Conservation (phyloP, 2,797 vertebrate species). For the Sebastes hubbsi region DNA sequence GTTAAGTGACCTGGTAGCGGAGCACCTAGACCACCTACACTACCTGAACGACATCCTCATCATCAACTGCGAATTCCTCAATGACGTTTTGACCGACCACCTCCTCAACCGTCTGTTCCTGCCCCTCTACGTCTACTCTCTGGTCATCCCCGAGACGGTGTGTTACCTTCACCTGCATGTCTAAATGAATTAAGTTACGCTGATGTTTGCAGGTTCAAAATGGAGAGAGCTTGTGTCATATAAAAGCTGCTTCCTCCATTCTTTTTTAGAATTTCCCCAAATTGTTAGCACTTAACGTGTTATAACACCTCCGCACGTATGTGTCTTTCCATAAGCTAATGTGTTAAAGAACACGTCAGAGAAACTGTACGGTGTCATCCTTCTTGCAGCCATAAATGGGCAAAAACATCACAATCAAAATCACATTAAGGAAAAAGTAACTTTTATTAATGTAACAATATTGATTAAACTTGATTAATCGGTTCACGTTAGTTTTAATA, state of each 20-base stretch:
- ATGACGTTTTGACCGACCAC: conserved; percentile 96
- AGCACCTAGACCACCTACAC: conserved; percentile 98
- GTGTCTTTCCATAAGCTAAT: not conserved
- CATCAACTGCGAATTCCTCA: conserved; percentile 98
- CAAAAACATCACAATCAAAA: not conserved
- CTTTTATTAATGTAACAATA: too few species aligned
- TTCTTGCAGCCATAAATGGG: not conserved
- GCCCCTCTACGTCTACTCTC: conserved; percentile 95
- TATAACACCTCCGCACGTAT: not conserved
- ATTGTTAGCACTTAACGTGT: too few species aligned
- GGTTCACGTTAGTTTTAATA: not conserved
- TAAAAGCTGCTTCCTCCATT: not conserved
- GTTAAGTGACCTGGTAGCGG: conserved; percentile 94
- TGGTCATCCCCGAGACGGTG: conserved; percentile 89
- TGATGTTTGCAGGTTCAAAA: not conserved
- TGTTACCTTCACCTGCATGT: not conserved
- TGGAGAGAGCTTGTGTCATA: not conserved
- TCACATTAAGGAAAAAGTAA: too few species aligned
- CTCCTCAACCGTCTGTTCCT: conserved; percentile 96
- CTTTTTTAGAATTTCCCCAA: not conserved
- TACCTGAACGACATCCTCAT: conserved; percentile 99
- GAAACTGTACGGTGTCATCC: not conserved
- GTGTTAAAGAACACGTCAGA: not conserved
- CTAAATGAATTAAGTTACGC: not conserved
- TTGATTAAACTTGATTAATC: not conserved